Conservation (phyloP, 2,113 vertebrate genomes). For the Elanus axillaris region DNA sequence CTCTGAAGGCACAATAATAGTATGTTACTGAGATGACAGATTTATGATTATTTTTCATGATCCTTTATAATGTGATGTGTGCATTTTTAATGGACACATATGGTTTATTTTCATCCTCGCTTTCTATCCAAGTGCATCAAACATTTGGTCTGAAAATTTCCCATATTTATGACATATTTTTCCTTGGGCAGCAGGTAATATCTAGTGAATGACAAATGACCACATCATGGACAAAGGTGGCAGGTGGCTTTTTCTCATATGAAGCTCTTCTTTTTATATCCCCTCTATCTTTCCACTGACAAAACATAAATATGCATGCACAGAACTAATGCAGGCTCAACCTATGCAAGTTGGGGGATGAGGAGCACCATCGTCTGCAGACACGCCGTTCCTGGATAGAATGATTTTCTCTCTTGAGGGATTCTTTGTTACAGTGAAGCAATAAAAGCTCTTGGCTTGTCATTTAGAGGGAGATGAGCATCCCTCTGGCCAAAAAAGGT, state of each 20-base stretch:
- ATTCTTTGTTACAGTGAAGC: neutral
- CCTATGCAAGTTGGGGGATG: accelerated
- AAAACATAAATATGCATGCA: neutral
- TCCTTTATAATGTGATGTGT: neutral
- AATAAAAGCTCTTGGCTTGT: neutral
- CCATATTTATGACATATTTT: neutral
- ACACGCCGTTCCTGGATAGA: neutral
- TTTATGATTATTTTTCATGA: neutral
- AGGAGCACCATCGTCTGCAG: neutral
- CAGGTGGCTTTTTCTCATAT: neutral
- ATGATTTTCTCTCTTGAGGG: accelerated
- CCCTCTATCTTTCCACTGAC: neutral
- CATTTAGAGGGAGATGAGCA: neutral
- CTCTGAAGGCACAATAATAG: neutral
- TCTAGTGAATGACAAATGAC: neutral
- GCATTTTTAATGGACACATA: neutral
- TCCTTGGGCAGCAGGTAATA: neutral
- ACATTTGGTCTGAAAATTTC: neutral
- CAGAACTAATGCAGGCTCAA: neutral
- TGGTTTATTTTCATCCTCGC: neutral
- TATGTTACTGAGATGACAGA: neutral
- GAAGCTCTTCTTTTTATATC: neutral
- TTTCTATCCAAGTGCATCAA: neutral
- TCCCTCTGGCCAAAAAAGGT: neutral
- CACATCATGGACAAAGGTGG: neutral